Base-by-base conservation (phyloP, 37 sponge, comb jelly and placozoan species). In the Oopsacas minuta region DNA sequence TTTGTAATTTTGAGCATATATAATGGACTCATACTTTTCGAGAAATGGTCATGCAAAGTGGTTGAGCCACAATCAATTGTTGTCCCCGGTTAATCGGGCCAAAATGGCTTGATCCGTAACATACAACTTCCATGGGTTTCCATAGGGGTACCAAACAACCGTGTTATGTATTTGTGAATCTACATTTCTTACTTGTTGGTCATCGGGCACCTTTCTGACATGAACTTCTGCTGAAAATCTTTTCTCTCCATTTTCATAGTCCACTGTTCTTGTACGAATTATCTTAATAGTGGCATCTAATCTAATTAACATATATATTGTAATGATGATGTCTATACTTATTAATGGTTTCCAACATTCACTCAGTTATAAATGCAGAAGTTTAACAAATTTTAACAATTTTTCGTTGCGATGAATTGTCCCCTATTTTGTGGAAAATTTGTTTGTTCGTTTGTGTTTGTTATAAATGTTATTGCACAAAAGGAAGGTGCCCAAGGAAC, bases 171-270 rank as follows among this genome's bases (percentile, higher is more conserved):
- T n/a, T n/a, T n/a, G n/a, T n/a, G n/a, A 46, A 22, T 46, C 17
- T 46, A 46, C 17, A 46, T 7, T 20, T 34, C 81, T 87, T 42
- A 90, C 90, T 83, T 88, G 89, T 52, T 92, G 92, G 39, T 91
- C 88, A 38, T 94, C 92, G 5, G 95, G 95, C 0, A 95, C 95
- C 81, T 91, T 95, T 32, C 95, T 83, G 0, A 95, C 91, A 39
- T 90, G 86, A 0, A 91, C 94, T 81, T 93, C 96, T 36, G 84
- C 88, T 37, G 91, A 88, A 23, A 51, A 25, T 61, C 75, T 3
- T 3, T 3, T 61, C 75, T 25, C 75, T 7, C 75, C 75, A 61
- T 61, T 61, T n/a, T 61, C 75, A 34, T n/a, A 38, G 36, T 81
- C 52, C 7, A 85, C 87, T 37, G 83, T 37, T 23, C 75, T 86